phyloP scores from a whole-genome alignment of 2,797 vertebrate species.

The Odontamblyopus rebecca region DNA sequence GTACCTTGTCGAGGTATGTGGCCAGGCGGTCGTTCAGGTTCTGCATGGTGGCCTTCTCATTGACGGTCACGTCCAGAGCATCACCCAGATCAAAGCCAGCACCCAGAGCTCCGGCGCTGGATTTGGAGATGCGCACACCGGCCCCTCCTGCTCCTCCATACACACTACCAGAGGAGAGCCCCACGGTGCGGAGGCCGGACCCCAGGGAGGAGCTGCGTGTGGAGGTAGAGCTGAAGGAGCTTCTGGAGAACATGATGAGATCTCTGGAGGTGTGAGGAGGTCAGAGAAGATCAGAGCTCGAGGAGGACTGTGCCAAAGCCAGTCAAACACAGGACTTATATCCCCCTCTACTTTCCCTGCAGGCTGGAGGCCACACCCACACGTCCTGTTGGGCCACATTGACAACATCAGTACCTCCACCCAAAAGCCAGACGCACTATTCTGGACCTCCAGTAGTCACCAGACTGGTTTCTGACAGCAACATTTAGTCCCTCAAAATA shows the following conservation, averaged over 20 bases:
- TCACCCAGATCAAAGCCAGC: not conserved
- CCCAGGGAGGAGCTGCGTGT: not conserved
- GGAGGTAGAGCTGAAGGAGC: not conserved
- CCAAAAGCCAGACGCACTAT: not conserved
- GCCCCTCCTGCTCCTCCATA: slow-evolving; percentile 35
- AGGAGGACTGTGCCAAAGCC: not conserved
- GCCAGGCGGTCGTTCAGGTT: slow-evolving; percentile 89
- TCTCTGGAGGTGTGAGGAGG: not conserved
- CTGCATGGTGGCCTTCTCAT: slow-evolving; percentile 85
- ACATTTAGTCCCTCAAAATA: not conserved
- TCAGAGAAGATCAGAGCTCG: not conserved
- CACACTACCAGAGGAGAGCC: not conserved
- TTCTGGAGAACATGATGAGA: not conserved
- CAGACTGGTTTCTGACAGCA: not conserved
- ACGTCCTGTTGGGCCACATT: not conserved
- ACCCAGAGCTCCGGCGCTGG: slow-evolving; percentile 36
- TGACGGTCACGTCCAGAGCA: slow-evolving; percentile 34
- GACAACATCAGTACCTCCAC: not conserved
- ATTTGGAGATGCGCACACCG: slow-evolving; percentile 15
- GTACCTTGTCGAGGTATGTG: slow-evolving; percentile 84
- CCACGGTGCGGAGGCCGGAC: not conserved
- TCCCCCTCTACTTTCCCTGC: not conserved
- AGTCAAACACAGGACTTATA: not conserved
- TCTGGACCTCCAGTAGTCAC: not conserved
- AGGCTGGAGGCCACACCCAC: not conserved